Evolutionary conservation across 2,797 vertebrate species (phyloP).

Genomic region (Sorex maritimensis): DNA sequence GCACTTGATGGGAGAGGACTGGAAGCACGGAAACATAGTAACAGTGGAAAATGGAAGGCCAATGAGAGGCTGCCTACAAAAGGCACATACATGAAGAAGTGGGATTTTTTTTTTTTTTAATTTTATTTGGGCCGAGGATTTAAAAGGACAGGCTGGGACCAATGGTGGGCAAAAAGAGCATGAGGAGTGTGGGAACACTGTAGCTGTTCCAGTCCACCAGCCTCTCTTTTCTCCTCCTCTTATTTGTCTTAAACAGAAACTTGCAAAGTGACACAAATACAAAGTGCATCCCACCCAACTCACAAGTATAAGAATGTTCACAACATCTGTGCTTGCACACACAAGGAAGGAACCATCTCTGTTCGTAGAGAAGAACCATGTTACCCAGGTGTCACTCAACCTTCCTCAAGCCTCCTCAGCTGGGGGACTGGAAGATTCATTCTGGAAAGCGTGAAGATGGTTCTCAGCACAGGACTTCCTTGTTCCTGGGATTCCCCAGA

Average conservation of each 20-base stretch:
- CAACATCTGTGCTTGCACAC: not conserved
- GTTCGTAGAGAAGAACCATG: not conserved
- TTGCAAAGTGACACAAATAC: not conserved
- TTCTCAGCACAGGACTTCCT: too few relatives aligned
- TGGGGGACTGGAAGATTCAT: too few relatives aligned
- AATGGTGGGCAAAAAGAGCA: too few relatives aligned
- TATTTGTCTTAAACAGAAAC: too few relatives aligned
- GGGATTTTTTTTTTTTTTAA: not conserved
- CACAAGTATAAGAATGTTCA: not conserved
- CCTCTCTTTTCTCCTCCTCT: too few relatives aligned
- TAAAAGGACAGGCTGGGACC: too few relatives aligned
- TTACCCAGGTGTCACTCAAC: not conserved
- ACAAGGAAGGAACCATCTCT: not conserved
- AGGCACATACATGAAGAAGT: not conserved
- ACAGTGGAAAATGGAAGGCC: not conserved
- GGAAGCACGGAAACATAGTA: not conserved
- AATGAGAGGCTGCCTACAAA: not conserved
- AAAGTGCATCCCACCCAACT: not conserved
- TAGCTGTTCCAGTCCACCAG: too few relatives aligned
- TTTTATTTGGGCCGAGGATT: not conserved
- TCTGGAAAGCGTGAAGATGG: too few relatives aligned
- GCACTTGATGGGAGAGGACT: slow-evolving; percentile 23
- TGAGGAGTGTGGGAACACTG: too few relatives aligned
- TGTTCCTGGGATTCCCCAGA: not conserved
- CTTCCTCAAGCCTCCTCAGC: not conserved